A percentile compares a stretch with the other conserved stretches of the same genome.
Conservation (phyloP, 2,888 invertebrate species). For the Sisyra nigra region DNA sequence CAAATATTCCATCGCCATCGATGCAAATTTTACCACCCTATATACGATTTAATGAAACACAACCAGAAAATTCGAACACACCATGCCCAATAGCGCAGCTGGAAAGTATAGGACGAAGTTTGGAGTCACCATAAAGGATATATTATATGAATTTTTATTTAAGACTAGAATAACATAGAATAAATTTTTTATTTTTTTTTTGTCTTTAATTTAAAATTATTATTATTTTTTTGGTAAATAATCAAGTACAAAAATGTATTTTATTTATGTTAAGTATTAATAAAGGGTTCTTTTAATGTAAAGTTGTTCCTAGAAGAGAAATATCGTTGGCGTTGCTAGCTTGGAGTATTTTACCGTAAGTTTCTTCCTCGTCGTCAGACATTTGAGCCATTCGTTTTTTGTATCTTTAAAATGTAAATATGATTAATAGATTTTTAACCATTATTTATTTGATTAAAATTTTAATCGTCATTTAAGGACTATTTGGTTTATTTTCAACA, state of each 20-base stretch:
- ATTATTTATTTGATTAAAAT: background rate
- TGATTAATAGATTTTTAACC: conserved; percentile 3
- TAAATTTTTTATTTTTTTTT: background rate
- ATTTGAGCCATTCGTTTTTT: conserved; percentile 65
- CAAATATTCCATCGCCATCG: conserved; percentile 9
- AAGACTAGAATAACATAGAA: background rate
- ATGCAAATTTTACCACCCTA: conserved; percentile 17
- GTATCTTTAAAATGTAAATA: conserved; percentile 42
- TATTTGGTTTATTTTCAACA: too few relatives aligned
- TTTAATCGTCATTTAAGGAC: too few relatives aligned
- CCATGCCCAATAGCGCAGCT: conserved; percentile 23
- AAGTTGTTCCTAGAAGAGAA: conserved; percentile 21
- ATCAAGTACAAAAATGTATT: too few relatives aligned
- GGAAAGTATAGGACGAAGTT: conserved; percentile 27
- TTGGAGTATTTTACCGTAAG: conserved; percentile 20
- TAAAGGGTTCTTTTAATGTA: background rate
- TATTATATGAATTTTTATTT: background rate
- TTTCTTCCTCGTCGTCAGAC: conserved; percentile 60
- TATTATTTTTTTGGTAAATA: background rate
- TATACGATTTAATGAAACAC: conserved; percentile 16
- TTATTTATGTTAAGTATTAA: background rate
- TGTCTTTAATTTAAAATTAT: background rate
- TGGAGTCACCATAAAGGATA: conserved; percentile 20
- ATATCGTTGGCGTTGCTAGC: conserved; percentile 21
- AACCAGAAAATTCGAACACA: conserved; percentile 18